Evolutionary conservation across 1,140 invertebrate species (phyloP).

Genomic region (Drosophila willistoni): DNA sequence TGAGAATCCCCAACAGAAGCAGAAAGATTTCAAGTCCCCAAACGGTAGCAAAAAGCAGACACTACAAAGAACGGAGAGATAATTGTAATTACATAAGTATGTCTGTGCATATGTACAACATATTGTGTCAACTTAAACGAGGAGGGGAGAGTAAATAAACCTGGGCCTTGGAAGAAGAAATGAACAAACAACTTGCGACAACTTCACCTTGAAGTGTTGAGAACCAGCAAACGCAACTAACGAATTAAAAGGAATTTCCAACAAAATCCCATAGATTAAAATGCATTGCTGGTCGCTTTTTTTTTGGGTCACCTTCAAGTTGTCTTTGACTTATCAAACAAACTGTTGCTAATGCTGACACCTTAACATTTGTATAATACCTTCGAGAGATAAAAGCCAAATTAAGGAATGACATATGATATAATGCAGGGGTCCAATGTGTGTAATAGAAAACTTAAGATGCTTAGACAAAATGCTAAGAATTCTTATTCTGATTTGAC

Average conservation of each 20-base stretch:
- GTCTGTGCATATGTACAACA: conserved; percentile 4
- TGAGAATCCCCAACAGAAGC: background rate
- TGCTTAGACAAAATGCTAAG: no score
- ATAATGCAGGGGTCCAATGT: background rate
- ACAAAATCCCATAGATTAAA: background rate
- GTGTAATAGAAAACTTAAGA: background rate
- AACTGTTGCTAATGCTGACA: conserved; percentile 5
- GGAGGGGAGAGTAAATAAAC: background rate
- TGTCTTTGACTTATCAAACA: conserved; percentile 1
- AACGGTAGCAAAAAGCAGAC: conserved; percentile 12
- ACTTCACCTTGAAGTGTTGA: conserved; percentile 19
- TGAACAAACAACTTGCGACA: background rate
- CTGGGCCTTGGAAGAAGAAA: background rate
- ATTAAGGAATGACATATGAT: background rate
- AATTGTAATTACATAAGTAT: conserved; percentile 12
- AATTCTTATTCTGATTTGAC: no score
- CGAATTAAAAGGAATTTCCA: background rate
- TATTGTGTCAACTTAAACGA: conserved; percentile 3
- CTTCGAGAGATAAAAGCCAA: background rate
- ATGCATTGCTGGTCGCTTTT: background rate
- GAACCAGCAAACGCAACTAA: background rate
- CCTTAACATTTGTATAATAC: background rate
- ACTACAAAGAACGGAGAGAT: conserved; percentile 16
- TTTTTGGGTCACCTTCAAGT: conserved; percentile 1
- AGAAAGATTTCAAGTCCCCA: conserved; percentile 4